Base-by-base conservation (phyloP, 1,140 invertebrate species). In the Heliconius congener region DNA sequence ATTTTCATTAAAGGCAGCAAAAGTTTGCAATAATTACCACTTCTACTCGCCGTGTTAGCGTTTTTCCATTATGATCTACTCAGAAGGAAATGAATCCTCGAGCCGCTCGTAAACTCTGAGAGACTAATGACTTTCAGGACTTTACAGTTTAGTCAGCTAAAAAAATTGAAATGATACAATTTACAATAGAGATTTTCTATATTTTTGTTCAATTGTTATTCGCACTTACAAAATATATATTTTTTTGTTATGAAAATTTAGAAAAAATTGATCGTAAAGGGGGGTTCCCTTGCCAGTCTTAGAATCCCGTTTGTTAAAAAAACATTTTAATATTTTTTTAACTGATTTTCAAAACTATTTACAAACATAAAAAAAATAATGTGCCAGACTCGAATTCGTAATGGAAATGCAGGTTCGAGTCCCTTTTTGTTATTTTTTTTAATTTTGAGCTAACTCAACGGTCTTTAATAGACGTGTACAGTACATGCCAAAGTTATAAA, bases 41-140 rank as follows among this genome's bases (percentile, higher is more conserved):
- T 30, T 60, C 60, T 66, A 66, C 23, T 66, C 27, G 60, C 60
- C 8, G 60, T 27, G 60, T 66, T 66, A 66, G 60, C 60, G 27
- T 66, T 66, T 66, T 66, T 66, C 60, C 60, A 66, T 66, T 66
- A 66, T 66, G 60, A 66, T 66, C 60, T 30, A 18, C 60, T 66
- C 23, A 66, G 60, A 30, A 9, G 60, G 27, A 66, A 66, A 66
- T 66, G 60, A 66, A 66, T 66, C 60, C 60, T 66, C 27, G 23
- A 30, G 60, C 60, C 60, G 27, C 60, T 66, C 60, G 23, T 66
- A 66, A 66, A 66, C 60, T 66, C 23, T 66, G 27, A 30, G n/a
- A 66, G 60, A 66, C 13, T 66, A 66, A 66, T 23, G 27, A n/a
- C 60, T 30, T 66, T 4, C 60, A 66, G 1, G 23, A 30, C 60